Conservation (phyloP, 2,888 invertebrate genomes). For the Eupithecia exiguata region DNA sequence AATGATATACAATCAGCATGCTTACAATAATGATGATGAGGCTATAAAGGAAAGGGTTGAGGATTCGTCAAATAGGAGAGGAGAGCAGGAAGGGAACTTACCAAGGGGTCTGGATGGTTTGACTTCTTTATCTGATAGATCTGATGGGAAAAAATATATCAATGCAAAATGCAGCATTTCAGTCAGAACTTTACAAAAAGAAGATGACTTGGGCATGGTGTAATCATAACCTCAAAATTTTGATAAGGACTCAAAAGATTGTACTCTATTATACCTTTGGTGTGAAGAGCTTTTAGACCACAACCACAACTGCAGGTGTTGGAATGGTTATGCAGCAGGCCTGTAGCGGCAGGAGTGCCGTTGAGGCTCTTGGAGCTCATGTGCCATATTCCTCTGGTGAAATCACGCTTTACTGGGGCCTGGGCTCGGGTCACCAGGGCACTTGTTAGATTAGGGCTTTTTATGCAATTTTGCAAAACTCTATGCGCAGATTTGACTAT, state of each 20-base stretch:
- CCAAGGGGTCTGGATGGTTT: slow-evolving; percentile 66
- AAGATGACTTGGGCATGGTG: slow-evolving; percentile 58
- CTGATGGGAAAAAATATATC: slow-evolving; percentile 43
- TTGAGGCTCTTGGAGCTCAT: slow-evolving; percentile 83
- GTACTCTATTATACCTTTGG: slow-evolving; percentile 85
- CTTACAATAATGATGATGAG: background rate
- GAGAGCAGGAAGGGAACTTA: slow-evolving; percentile 56
- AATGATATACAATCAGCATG: background rate
- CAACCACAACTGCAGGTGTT: slow-evolving; percentile 88
- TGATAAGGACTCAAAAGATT: background rate
- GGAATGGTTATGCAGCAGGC: slow-evolving; percentile 82
- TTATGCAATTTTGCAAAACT: slow-evolving; percentile 71
- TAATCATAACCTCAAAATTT: slow-evolving; percentile 73
- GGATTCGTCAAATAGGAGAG: slow-evolving; percentile 1
- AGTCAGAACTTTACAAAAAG: slow-evolving; percentile 18
- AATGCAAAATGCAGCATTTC: slow-evolving; percentile 22
- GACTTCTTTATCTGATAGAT: slow-evolving; percentile 66
- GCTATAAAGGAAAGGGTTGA: slow-evolving; percentile 4
- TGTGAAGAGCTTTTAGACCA: slow-evolving; percentile 85
- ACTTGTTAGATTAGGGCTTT: slow-evolving; percentile 65
- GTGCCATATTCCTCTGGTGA: slow-evolving; percentile 89
- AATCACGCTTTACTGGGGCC: slow-evolving; percentile 84
- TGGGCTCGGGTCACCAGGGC: slow-evolving; percentile 70
- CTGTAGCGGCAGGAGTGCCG: slow-evolving; percentile 60
- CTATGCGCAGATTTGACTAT: slow-evolving; percentile 86